These are phyloP conservation scores for Aspiorhynchus laticeps DNA, from an alignment of 2,113 vertebrate species.

Conservation along the genomic window DNA sequence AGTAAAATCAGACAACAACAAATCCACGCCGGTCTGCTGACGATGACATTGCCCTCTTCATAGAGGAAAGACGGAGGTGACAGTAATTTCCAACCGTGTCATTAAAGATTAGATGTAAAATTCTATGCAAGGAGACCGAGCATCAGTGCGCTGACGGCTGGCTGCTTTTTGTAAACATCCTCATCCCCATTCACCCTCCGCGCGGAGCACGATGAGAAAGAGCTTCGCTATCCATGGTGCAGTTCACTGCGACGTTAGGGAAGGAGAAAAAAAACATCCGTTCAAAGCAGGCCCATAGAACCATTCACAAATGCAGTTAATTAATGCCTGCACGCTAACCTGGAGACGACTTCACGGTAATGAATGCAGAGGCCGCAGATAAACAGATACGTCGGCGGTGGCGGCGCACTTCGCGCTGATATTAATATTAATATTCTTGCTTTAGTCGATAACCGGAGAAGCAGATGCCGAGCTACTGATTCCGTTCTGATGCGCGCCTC, in stretches of 20 bases:
- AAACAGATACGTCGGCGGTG: slow-evolving; percentile 58
- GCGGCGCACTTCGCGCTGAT: slow-evolving; percentile 57
- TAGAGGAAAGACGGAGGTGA: slow-evolving; percentile 45
- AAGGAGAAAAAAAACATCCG: slow-evolving; percentile 47
- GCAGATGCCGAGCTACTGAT: slow-evolving; percentile 41
- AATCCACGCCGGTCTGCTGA: slow-evolving; percentile 76
- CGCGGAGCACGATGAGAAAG: slow-evolving; percentile 60
- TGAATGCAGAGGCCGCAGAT: slow-evolving; percentile 45
- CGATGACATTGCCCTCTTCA: slow-evolving; percentile 76
- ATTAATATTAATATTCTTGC: slow-evolving; percentile 72
- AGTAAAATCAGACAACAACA: slow-evolving; percentile 78
- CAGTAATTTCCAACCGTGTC: slow-evolving; percentile 68
- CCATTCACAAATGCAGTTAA: slow-evolving; percentile 49
- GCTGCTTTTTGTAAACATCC: slow-evolving; percentile 70
- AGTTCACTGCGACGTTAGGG: slow-evolving; percentile 72
- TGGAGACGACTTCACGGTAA: slow-evolving; percentile 33
- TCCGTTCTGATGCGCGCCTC: slow-evolving; percentile 59
- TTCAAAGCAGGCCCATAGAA: slow-evolving; percentile 53
- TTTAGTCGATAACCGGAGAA: slow-evolving; percentile 55
- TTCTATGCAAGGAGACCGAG: slow-evolving; percentile 61
- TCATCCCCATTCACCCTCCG: slow-evolving; percentile 66
- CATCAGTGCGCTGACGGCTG: slow-evolving; percentile 64
- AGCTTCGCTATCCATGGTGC: slow-evolving; percentile 69
- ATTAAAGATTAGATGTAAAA: slow-evolving; percentile 60
- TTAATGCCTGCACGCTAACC: slow-evolving; percentile 18